Conservation (phyloP, 2,113 vertebrate species). For the Halichoeres trimaculatus region DNA sequence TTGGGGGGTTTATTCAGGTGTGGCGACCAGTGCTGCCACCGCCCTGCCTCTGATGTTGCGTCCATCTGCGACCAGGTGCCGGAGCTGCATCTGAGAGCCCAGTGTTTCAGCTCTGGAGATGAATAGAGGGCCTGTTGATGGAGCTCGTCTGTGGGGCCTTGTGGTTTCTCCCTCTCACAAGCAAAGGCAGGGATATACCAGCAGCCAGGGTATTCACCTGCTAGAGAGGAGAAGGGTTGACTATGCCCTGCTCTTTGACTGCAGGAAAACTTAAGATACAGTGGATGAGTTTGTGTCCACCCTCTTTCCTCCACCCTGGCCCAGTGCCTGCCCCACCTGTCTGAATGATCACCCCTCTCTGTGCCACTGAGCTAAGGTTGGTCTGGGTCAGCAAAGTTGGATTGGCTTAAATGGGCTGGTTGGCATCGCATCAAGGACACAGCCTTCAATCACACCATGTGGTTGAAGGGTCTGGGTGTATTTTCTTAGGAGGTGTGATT, state of each 20-base stretch:
- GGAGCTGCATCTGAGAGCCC: constrained; percentile 66
- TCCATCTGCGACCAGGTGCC: constrained; percentile 73
- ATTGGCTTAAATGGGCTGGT: constrained; percentile 14
- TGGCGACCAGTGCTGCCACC: constrained; percentile 59
- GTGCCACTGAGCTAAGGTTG: constrained; percentile 24
- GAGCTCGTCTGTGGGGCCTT: constrained; percentile 66
- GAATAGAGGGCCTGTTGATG: constrained; percentile 76
- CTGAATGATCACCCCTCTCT: constrained; percentile 59
- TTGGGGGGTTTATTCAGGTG: constrained; percentile 77
- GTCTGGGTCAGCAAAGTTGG: constrained; percentile 15
- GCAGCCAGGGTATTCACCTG: constrained; percentile 59
- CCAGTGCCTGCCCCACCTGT: constrained; percentile 52
- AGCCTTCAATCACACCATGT: constrained; percentile 18
- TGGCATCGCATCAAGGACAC: constrained; percentile 33
- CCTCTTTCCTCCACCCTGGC: constrained; percentile 9
- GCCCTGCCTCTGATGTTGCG: constrained; percentile 72
- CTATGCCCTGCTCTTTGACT: constrained; percentile 24
- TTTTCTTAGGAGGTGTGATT: constrained; percentile 31
- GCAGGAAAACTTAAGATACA: constrained; percentile 22
- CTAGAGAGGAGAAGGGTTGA: constrained; percentile 33
- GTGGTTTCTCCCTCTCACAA: constrained; percentile 67
- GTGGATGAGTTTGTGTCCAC: constrained; percentile 20
- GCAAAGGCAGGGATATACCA: constrained; percentile 26
- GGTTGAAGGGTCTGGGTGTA: constrained; percentile 19
- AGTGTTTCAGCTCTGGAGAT: constrained; percentile 59